Evolutionary conservation across 2,888 invertebrate species (phyloP), one percentile per base, ranked within the genome.

Genomic region (Hartigia nigra): DNA sequence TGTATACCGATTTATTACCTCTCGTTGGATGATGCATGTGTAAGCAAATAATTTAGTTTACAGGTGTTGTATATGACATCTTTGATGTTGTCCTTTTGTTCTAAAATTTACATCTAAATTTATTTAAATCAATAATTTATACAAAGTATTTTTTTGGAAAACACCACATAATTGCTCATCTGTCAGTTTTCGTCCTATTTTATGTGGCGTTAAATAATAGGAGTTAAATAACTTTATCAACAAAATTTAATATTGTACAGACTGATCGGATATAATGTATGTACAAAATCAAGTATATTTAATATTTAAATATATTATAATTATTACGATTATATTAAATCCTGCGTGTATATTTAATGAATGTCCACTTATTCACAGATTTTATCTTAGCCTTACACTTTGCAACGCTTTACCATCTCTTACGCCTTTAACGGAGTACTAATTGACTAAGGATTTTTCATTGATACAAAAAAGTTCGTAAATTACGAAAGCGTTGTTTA

Each of bases 241-340:
- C 86, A 85, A 84, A 86, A 82, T 89, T 87, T 86, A 88, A 87
- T 87, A 87, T 87, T 87, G 85, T 85, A 85, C 88, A 88, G 84
- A 85, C 82, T 78, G 76, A 74, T 89, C 86, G 81, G 88, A 88
- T 84, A 87, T 86, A 87, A 87, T 86, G 85, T 90, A 90, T 90
- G 87, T 90, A 90, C 89, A 90, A 89, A 89, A 88, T 84, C 87
- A 87, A 87, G 87, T 86, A 88, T 88, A 86, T 87, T 86, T 88
- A 89, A 87, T 86, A 86, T 87, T 86, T 88, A 86, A 86, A 87
- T 87, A 87, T 86, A 87, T 83, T 86, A 82, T 87, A 85, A 84
- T 84, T 80, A 83, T 82, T 75, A 84, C 84, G 80, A 85, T 85
- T 88, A 87, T 84, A 85, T 85, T 86, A 84, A 74, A 84, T 85